phyloP scores from a whole-genome alignment of 2,113 vertebrate genomes.

The Canis aureus region DNA sequence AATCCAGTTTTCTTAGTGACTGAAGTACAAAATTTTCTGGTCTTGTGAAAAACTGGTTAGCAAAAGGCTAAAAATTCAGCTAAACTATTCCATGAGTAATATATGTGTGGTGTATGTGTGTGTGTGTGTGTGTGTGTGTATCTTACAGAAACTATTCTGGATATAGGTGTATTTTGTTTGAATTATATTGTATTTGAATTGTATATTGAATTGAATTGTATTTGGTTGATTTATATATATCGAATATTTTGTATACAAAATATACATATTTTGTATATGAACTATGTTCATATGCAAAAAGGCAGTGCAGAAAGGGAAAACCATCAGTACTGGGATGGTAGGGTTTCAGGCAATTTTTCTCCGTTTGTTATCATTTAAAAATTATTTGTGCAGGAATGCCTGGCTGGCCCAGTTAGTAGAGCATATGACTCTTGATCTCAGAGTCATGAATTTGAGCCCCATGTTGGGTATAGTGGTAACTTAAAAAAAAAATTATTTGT shows the following conservation, averaged over 20 bases:
- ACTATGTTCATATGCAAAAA: neutral
- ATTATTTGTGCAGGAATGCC: neutral
- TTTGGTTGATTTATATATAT: too few relatives aligned
- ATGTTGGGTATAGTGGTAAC: neutral
- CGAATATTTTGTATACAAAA: too few relatives aligned
- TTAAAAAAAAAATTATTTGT: conserved; percentile 34
- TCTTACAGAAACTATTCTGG: conserved; percentile 27
- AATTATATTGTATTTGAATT: neutral
- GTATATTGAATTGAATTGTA: too few relatives aligned
- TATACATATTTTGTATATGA: too few relatives aligned
- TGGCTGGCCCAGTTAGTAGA: neutral
- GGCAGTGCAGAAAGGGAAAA: conserved; percentile 42
- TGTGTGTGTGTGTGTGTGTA: neutral
- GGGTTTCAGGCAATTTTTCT: conserved; percentile 3
- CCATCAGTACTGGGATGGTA: neutral
- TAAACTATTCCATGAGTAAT: neutral
- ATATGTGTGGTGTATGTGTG: neutral
- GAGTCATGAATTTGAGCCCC: neutral
- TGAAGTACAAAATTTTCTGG: conserved; percentile 35
- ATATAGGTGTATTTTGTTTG: conserved; percentile 19
- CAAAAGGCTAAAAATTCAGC: neutral
- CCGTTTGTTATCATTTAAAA: conserved; percentile 48
- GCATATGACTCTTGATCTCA: neutral
- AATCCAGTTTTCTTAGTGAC: conserved; percentile 48
- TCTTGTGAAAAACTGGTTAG: neutral